Percentiles rank a stretch among this genome's conserved stretches.
Evolutionary conservation across 1,140 invertebrate species (phyloP).

Genomic region (Rhagoletis pomonella): DNA sequence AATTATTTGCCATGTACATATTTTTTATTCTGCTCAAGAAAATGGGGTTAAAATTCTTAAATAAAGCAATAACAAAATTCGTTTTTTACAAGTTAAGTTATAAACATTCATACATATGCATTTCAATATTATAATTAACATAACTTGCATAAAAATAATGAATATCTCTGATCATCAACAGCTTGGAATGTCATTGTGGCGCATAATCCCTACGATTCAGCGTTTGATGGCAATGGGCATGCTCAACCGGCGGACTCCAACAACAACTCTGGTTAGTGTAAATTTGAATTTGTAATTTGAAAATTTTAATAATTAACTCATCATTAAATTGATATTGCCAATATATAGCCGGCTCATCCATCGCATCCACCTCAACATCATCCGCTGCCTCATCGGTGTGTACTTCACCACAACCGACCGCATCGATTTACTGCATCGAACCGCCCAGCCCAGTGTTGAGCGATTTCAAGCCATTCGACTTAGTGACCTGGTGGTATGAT

Average conservation of each 20-base stretch:
- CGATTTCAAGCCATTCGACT: conserved; percentile 90
- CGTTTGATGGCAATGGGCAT: not conserved
- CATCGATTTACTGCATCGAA: conserved; percentile 81
- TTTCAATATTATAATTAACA: no score
- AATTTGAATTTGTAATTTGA: not conserved
- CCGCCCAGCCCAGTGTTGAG: conserved; percentile 80
- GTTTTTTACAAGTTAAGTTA: no score
- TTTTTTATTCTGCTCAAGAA: no score
- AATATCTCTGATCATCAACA: conserved; percentile 40
- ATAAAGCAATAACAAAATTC: no score
- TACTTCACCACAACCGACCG: conserved; percentile 36
- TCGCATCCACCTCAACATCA: conserved; percentile 60
- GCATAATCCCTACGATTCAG: conserved; percentile 70
- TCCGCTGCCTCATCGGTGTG: conserved; percentile 44
- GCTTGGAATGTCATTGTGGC: conserved; percentile 73
- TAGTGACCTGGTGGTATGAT: conserved; percentile 92
- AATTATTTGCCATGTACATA: no score
- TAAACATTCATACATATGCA: no score
- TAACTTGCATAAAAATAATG: no score
- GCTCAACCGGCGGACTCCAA: conserved; percentile 64
- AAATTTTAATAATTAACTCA: conserved; percentile 51
- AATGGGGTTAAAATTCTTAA: no score
- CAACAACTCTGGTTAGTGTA: conserved; percentile 63
- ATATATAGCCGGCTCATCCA: conserved; percentile 63
- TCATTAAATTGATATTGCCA: conserved; percentile 25